These are phyloP conservation scores for Gastracanthus pulcherrimus DNA, from an alignment of 2,888 invertebrate genomes.

Conservation along the genomic window DNA sequence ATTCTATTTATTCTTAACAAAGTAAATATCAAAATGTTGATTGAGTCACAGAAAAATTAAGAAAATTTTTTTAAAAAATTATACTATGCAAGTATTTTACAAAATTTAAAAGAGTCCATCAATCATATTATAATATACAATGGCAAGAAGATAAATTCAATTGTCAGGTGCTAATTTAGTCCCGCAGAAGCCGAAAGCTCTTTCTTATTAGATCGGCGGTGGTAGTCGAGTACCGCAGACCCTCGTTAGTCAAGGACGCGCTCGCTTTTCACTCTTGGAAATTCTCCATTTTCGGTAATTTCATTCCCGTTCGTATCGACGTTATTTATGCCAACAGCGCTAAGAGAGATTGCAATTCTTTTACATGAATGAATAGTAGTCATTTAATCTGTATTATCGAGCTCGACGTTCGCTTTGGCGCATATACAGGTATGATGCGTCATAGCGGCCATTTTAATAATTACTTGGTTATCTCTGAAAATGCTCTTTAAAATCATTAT, in stretches of 20 bases:
- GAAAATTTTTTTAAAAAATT: no score
- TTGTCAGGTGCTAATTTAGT: slow-evolving; percentile 32
- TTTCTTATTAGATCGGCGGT: slow-evolving; percentile 23
- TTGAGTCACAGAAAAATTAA: no score
- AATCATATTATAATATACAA: neutral
- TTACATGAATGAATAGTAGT: neutral
- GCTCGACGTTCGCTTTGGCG: neutral
- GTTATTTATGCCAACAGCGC: neutral
- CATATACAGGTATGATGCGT: neutral
- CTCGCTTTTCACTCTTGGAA: slow-evolving; percentile 13
- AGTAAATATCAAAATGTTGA: no score
- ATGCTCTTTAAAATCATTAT: no score
- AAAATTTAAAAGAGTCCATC: no score
- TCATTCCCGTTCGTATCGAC: neutral
- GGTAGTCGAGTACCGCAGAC: neutral
- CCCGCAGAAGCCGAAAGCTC: neutral
- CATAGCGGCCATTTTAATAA: no score
- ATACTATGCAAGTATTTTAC: no score
- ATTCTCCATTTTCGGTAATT: slow-evolving; percentile 1
- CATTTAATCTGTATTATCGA: neutral
- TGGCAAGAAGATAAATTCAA: slow-evolving; percentile 27
- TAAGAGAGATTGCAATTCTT: neutral
- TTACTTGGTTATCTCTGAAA: no score
- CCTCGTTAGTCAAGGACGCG: slow-evolving; percentile 27
- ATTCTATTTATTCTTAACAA: no score